Conservation (phyloP, 2,888 invertebrate genomes). For the Lasioglossum lativentre region DNA sequence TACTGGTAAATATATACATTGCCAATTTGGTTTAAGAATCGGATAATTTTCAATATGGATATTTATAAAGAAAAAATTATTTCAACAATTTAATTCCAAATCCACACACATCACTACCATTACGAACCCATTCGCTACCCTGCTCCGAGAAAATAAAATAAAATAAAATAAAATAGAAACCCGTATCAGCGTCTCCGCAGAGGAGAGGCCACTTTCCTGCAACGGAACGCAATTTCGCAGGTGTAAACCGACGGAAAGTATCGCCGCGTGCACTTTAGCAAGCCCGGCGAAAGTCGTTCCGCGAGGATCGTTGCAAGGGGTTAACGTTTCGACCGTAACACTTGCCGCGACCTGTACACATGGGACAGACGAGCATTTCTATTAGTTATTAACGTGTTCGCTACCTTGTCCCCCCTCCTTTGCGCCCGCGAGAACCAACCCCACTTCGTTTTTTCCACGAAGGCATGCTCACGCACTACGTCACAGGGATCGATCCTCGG, state of each 20-base stretch:
- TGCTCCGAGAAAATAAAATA: neutral
- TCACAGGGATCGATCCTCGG: constrained; percentile 73
- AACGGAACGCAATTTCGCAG: neutral
- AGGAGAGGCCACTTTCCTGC: neutral
- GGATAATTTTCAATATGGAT: no score
- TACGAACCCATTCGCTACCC: neutral
- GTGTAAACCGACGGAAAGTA: neutral
- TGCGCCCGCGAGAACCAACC: neutral
- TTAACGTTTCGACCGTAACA: constrained; percentile 31
- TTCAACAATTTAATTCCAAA: no score
- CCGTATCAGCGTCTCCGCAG: neutral
- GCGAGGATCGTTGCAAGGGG: neutral
- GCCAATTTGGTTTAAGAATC: no score
- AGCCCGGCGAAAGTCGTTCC: neutral
- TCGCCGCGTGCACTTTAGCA: neutral
- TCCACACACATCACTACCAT: neutral
- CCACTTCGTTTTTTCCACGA: constrained; percentile 62
- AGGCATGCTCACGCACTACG: constrained; percentile 73
- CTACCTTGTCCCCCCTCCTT: neutral
- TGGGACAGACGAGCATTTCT: constrained; percentile 49
- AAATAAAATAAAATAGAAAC: neutral
- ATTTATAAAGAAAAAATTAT: no score
- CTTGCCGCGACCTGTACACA: constrained; percentile 25
- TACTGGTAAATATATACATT: no score
- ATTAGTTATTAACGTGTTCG: constrained; percentile 72